A percentile compares a stretch with the other conserved stretches of the same genome.
phyloP scores from a whole-genome alignment of 2,888 invertebrate species.

The Idaea dimidiata region DNA sequence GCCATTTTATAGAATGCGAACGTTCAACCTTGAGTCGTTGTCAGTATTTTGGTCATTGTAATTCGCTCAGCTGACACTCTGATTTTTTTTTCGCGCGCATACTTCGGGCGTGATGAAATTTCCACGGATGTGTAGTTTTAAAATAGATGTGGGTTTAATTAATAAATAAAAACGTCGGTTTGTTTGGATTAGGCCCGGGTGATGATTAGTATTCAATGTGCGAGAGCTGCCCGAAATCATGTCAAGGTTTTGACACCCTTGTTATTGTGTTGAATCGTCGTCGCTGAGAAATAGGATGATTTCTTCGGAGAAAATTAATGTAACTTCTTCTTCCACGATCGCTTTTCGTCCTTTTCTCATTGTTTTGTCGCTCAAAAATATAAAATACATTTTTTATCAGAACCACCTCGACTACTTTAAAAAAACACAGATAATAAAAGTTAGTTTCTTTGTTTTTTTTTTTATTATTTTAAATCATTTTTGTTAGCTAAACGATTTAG shows the following conservation, averaged over 20 bases:
- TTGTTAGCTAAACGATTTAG: too few relatives aligned
- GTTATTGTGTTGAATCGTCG: slow-evolving; percentile 26
- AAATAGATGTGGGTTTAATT: slow-evolving; percentile 49
- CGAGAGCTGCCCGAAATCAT: slow-evolving; percentile 54
- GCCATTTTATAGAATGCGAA: slow-evolving; percentile 70
- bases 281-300: slow-evolving; percentile 22
- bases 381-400: too few relatives aligned
- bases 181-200: slow-evolving; percentile 45
- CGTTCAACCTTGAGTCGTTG: slow-evolving; percentile 67
- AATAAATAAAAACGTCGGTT: slow-evolving; percentile 39
- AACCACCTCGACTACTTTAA: too few relatives aligned
- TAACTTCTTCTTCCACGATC: too few relatives aligned
- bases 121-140: slow-evolving; percentile 26
- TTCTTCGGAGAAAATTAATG: too few relatives aligned
- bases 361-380: too few relatives aligned
- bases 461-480: too few relatives aligned
- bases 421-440: too few relatives aligned
- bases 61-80: slow-evolving; percentile 48
- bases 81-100: slow-evolving; percentile 42
- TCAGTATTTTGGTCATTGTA: slow-evolving; percentile 71
- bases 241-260: slow-evolving; percentile 66
- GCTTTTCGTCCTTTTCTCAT: too few relatives aligned
- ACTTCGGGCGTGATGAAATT: slow-evolving; percentile 28
- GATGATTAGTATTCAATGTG: slow-evolving; percentile 52
- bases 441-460: too few relatives aligned